Evolutionary conservation across 2,888 invertebrate genomes (phyloP).

Genomic region (Cybosia mesomella): DNA sequence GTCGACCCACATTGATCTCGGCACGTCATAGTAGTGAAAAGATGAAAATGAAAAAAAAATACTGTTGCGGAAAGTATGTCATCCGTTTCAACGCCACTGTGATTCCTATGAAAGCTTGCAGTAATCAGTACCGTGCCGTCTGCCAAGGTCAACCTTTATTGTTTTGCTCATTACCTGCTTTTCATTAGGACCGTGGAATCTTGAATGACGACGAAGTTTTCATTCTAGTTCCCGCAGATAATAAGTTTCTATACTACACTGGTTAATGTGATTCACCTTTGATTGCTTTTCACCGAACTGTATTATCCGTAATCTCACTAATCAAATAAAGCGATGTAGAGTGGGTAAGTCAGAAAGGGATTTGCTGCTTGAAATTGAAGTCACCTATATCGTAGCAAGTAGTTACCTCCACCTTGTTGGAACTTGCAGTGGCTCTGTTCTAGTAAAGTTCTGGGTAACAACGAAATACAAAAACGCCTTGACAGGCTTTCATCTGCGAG

Average conservation of each 20-base stretch:
- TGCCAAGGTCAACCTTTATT: slow-evolving; percentile 41
- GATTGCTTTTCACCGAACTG: slow-evolving; percentile 5
- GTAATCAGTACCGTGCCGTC: slow-evolving; percentile 62
- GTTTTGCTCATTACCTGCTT: slow-evolving; percentile 35
- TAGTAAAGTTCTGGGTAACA: neutral
- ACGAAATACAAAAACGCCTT: neutral
- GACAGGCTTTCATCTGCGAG: no score
- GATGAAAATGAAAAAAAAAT: slow-evolving; percentile 51
- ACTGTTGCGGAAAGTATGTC: slow-evolving; percentile 70
- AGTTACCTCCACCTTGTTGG: neutral
- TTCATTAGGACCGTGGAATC: slow-evolving; percentile 10
- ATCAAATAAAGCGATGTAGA: neutral
- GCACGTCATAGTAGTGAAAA: slow-evolving; percentile 27
- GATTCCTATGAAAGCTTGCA: slow-evolving; percentile 62
- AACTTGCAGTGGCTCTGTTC: neutral
- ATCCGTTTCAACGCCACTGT: slow-evolving; percentile 62
- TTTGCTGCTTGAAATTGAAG: neutral
- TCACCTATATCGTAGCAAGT: neutral
- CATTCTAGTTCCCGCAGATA: neutral
- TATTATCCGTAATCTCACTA: neutral
- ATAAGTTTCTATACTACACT: neutral
- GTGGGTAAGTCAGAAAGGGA: neutral
- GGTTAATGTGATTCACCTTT: neutral
- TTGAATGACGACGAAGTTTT: neutral
- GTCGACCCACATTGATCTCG: neutral